Evolutionary conservation across 2,888 invertebrate genomes (phyloP).

Genomic region (Tinea trinotella): DNA sequence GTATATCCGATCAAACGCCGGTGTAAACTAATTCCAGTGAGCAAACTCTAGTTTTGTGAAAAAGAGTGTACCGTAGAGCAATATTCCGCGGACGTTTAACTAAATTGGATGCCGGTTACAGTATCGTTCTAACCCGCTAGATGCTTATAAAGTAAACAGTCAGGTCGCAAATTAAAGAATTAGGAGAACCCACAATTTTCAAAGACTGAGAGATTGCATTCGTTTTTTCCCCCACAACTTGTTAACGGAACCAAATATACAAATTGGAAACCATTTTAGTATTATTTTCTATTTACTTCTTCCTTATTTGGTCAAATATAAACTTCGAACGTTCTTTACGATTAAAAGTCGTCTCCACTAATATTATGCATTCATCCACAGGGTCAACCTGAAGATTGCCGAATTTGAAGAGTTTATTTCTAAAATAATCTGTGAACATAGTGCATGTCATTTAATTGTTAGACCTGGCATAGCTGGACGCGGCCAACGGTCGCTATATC

Average conservation of each 20-base stretch:
- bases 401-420: conserved; percentile 38
- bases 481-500: conserved; percentile 46
- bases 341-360: no score
- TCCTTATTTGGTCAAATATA: no score
- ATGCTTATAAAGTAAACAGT: conserved; percentile 10
- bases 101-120: conserved; percentile 63
- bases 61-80: conserved; percentile 31
- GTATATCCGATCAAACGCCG: conserved; percentile 67
- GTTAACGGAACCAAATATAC: neutral
- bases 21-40: conserved; percentile 65
- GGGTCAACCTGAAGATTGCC: conserved; percentile 58
- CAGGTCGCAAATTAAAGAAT: conserved; percentile 16
- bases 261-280: neutral
- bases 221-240: neutral
- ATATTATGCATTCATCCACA: conserved; percentile 48
- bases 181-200: conserved; percentile 8
- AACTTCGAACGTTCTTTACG: no score
- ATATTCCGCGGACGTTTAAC: conserved; percentile 43
- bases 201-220: neutral
- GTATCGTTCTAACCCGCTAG: conserved; percentile 44
- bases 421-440: conserved; percentile 34
- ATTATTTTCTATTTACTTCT: no score
- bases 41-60: conserved; percentile 59
- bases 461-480: conserved; percentile 6
- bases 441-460: conserved; percentile 5